A percentile compares a stretch with the other conserved stretches of the same genome.
These are phyloP conservation scores for Corythoichthys haematopterus DNA, from an alignment of 2,113 vertebrate genomes.

Conservation along the genomic window DNA sequence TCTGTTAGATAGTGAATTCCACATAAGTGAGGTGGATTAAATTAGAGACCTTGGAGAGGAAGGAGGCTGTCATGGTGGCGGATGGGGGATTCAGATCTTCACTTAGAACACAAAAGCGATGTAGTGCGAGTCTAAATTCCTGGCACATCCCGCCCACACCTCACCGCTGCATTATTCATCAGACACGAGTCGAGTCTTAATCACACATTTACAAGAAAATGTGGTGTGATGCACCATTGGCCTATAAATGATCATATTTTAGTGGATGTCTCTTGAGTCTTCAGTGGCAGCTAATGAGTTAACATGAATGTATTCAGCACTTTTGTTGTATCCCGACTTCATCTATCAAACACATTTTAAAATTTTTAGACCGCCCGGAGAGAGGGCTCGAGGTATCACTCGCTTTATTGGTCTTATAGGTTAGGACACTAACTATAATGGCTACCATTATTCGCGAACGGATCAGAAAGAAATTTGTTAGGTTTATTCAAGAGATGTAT, in stretches of 20 bases:
- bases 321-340: too few relatives aligned
- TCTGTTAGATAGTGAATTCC: constrained; percentile 43
- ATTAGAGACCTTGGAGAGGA: constrained; percentile 56
- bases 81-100: constrained; percentile 30
- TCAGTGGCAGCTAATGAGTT: too few relatives aligned
- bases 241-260: constrained; percentile 1
- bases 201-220: constrained; percentile 44
- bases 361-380: too few relatives aligned
- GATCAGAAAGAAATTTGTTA: too few relatives aligned
- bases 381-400: too few relatives aligned
- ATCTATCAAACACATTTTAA: too few relatives aligned
- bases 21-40: constrained; percentile 46
- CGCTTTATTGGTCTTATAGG: too few relatives aligned
- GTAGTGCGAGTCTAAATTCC: constrained; percentile 37
- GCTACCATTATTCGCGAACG: too few relatives aligned
- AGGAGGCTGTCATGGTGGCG: constrained; percentile 40
- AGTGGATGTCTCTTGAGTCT: too few relatives aligned
- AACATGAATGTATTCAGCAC: too few relatives aligned
- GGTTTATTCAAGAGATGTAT: too few relatives aligned
- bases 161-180: constrained; percentile 31
- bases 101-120: constrained; percentile 35
- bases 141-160: constrained; percentile 35
- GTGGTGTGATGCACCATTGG: not conserved
- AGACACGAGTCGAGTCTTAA: constrained; percentile 39
- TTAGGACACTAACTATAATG: too few relatives aligned